phyloP scores from a whole-genome alignment of 1,140 invertebrate genomes.

The Drosophila oshimai region DNA sequence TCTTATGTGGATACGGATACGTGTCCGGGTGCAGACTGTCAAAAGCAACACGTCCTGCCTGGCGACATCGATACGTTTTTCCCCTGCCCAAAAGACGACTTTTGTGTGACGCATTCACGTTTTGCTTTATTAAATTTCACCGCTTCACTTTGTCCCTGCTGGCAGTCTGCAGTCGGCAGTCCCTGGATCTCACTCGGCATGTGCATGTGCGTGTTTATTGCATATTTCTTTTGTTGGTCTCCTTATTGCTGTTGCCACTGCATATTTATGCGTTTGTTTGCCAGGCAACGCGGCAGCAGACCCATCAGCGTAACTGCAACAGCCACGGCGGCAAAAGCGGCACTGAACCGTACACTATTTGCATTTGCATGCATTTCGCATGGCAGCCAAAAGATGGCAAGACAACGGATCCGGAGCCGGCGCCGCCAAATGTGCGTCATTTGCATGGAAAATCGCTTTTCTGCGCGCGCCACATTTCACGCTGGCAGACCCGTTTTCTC shows the following conservation, averaged over 20 bases:
- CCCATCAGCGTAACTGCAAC: slow-evolving; percentile 31
- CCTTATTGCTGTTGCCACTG: slow-evolving; percentile 37
- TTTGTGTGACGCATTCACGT: slow-evolving; percentile 60
- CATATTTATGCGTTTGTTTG: slow-evolving; percentile 80
- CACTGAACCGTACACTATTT: slow-evolving; percentile 65
- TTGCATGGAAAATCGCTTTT: slow-evolving; percentile 77
- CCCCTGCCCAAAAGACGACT: not conserved
- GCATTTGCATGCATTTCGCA: slow-evolving; percentile 77
- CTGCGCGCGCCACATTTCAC: slow-evolving; percentile 47
- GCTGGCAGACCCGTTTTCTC: slow-evolving; percentile 9
- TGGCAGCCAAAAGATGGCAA: slow-evolving; percentile 70
- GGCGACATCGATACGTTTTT: slow-evolving; percentile 67
- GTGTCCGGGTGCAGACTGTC: slow-evolving; percentile 11
- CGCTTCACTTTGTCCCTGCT: slow-evolving; percentile 45
- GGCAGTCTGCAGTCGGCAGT: not conserved
- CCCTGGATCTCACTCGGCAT: slow-evolving; percentile 22
- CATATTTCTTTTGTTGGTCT: slow-evolving; percentile 60
- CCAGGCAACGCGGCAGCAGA: slow-evolving; percentile 31
- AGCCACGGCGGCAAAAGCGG: slow-evolving; percentile 39
- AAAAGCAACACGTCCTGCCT: slow-evolving; percentile 37
- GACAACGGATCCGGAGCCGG: slow-evolving; percentile 17
- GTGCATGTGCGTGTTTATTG: slow-evolving; percentile 73
- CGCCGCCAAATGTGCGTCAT: slow-evolving; percentile 74
- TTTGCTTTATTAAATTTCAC: slow-evolving; percentile 78
- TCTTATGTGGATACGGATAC: slow-evolving; percentile 5